These are phyloP conservation scores for Zygaena filipendulae DNA, from an alignment of 2,888 invertebrate species.

Conservation along the genomic window DNA sequence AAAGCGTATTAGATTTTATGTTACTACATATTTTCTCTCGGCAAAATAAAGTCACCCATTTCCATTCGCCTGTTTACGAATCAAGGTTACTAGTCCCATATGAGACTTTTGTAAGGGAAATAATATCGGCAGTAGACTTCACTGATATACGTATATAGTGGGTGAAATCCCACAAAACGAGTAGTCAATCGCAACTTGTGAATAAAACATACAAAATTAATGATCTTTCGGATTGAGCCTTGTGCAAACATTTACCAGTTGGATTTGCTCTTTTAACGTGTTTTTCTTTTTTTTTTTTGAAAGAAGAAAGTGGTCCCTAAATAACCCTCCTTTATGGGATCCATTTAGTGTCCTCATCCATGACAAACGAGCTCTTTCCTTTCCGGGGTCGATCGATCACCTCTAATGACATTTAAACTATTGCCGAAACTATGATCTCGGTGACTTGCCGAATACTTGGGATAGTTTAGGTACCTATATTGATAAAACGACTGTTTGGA, in stretches of 20 bases:
- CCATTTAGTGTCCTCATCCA: slow-evolving; percentile 46
- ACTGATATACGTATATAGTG: no score
- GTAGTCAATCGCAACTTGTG: slow-evolving; percentile 13
- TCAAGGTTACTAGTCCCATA: no score
- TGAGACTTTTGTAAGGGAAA: no score
- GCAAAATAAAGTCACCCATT: no score
- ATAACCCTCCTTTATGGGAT: slow-evolving; percentile 43
- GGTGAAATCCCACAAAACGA: slow-evolving; percentile 17
- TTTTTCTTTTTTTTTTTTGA: slow-evolving; percentile 39
- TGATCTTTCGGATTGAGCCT: slow-evolving; percentile 44
- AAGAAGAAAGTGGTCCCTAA: slow-evolving; percentile 38
- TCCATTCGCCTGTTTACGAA: no score
- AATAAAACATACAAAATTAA: slow-evolving; percentile 42
- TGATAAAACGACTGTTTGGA: no score
- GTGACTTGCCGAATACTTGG: no score
- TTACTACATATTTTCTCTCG: no score
- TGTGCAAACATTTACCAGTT: slow-evolving; percentile 39
- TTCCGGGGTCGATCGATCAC: slow-evolving; percentile 46
- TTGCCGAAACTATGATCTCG: slow-evolving; percentile 31
- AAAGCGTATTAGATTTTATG: no score
- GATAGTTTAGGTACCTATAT: no score
- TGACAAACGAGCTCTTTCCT: slow-evolving; percentile 54
- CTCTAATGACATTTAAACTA: slow-evolving; percentile 51
- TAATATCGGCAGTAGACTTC: no score
- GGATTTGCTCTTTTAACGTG: slow-evolving; percentile 42